phyloP scores from a whole-genome alignment of 2,797 vertebrate species.

The Gymnopithys bicolor region DNA sequence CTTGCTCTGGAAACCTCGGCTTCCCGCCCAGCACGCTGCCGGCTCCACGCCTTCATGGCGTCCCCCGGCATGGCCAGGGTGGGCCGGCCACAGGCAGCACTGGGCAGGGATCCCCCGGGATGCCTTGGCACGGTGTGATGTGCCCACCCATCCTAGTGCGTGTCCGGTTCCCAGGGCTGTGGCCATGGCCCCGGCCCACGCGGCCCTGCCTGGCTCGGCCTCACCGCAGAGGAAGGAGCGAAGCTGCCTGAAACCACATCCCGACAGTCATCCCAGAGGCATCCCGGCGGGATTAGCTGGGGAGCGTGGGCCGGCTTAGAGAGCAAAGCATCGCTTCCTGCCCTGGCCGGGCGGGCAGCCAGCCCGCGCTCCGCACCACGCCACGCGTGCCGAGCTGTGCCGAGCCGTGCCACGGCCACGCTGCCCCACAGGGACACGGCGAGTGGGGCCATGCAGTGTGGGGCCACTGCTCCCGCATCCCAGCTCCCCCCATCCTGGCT shows the following conservation, averaged over 20 bases:
- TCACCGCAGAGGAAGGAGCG: not conserved
- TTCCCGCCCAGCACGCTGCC: conserved; percentile 11
- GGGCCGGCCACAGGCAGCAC: not conserved
- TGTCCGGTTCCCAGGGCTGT: conserved; percentile 47
- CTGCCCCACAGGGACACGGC: not conserved
- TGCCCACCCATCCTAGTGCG: not conserved
- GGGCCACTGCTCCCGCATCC: not conserved
- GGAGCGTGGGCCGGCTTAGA: conserved; percentile 81
- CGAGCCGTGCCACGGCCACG: not conserved
- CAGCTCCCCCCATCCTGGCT: accelerated
- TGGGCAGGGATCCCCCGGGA: not conserved
- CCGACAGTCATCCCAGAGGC: conserved; percentile 76
- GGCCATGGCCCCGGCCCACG: conserved; percentile 45
- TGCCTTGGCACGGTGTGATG: accelerated
- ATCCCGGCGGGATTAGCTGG: conserved; percentile 68
- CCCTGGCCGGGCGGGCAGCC: conserved; percentile 64
- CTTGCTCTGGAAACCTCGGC: conserved; percentile 39
- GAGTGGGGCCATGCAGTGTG: accelerated
- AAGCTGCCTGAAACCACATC: conserved; percentile 68
- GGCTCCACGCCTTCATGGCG: not conserved
- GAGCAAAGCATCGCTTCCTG: conserved; percentile 79
- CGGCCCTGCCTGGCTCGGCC: not conserved
- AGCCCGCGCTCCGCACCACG: not conserved
- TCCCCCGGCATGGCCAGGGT: not conserved
- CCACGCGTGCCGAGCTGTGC: not conserved